These are phyloP conservation scores for Morbakka virulenta DNA, from an alignment of 30 jellyfish, hydroid and myxozoan species.

Conservation along the genomic window DNA sequence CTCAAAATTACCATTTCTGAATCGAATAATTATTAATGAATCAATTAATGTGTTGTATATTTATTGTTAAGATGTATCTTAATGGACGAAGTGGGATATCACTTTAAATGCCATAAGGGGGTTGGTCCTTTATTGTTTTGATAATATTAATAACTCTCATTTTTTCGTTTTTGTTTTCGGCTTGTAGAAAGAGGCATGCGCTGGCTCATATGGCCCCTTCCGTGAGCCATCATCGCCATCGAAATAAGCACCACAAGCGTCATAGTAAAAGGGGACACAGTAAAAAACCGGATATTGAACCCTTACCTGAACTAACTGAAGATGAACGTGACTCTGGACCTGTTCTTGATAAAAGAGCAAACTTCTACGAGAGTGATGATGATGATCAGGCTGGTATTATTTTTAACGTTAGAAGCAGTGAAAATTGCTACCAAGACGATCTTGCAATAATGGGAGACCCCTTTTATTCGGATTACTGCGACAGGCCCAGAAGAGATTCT, in stretches of 20 bases:
- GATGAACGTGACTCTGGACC: neutral
- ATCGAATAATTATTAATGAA: too few species aligned
- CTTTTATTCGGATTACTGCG: neutral
- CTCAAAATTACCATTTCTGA: too few species aligned
- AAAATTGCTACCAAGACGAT: neutral
- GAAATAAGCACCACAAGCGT: neutral
- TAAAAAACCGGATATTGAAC: neutral
- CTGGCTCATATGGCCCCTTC: constrained; percentile 78
- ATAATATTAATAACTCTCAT: too few species aligned
- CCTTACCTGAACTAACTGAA: neutral
- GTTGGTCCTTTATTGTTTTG: too few species aligned
- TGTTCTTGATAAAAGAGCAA: neutral
- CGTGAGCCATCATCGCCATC: neutral
- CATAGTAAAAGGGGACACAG: neutral
- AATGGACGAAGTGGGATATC: too few species aligned
- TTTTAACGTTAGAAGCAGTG: neutral
- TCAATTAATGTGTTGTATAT: too few species aligned
- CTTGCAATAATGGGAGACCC: neutral
- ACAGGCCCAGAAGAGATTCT: neutral
- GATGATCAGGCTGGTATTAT: neutral
- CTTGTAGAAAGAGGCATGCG: constrained; percentile 70
- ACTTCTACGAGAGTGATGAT: neutral
- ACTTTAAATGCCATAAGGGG: too few species aligned
- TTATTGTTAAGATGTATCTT: too few species aligned
- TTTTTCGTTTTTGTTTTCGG: too few species aligned